These are phyloP conservation scores for Phrynocephalus versicolor DNA, from an alignment of 2,113 vertebrate species.

Conservation along the genomic window DNA sequence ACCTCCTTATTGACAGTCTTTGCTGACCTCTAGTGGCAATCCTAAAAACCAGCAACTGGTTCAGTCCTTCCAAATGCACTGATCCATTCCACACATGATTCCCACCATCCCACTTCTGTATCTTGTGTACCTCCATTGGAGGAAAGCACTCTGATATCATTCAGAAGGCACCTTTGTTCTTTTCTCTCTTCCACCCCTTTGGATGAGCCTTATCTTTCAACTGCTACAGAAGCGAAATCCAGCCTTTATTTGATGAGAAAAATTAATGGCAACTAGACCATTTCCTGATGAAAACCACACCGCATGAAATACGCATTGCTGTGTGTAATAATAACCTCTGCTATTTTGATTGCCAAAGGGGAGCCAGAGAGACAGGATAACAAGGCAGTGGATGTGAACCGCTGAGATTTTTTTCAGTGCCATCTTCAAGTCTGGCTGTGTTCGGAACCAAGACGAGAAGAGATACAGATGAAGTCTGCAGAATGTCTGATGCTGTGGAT, in stretches of 20 bases:
- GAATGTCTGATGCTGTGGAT: too few relatives aligned
- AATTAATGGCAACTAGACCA: neutral
- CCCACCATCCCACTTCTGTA: neutral
- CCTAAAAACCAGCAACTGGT: neutral
- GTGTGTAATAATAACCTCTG: neutral
- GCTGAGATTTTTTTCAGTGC: too few relatives aligned
- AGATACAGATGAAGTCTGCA: too few relatives aligned
- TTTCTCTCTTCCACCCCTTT: neutral
- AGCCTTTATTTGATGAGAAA: neutral
- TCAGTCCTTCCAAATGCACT: neutral
- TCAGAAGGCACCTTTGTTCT: neutral
- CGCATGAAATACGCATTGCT: neutral
- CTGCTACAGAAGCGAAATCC: neutral
- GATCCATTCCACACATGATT: neutral
- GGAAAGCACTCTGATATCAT: neutral
- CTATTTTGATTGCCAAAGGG: neutral
- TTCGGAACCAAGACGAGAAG: too few relatives aligned
- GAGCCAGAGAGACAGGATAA: neutral
- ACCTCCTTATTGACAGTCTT: constrained; percentile 51
- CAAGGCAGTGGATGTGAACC: too few relatives aligned
- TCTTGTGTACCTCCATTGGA: too few relatives aligned
- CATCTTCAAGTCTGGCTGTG: too few relatives aligned
- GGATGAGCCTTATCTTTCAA: neutral
- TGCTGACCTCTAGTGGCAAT: constrained; percentile 73
- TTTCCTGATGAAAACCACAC: neutral